Evolutionary conservation across 2,797 vertebrate genomes (phyloP), one percentile per base, ranked within the genome.

Genomic region (Potorous gilbertii): DNA sequence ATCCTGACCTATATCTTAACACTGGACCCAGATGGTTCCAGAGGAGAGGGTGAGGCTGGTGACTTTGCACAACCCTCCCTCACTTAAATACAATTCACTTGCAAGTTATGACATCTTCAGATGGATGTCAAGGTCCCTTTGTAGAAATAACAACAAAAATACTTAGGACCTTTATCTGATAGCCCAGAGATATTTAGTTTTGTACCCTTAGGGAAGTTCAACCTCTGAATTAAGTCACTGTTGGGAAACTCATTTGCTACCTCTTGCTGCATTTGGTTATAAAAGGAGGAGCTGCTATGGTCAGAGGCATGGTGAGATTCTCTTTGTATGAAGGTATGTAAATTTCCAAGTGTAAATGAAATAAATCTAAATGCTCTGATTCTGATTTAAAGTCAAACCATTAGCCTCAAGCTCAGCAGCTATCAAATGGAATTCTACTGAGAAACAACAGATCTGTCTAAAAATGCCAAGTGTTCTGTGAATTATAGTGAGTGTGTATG

Each of bases 381-480:
- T 97, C 50, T 87, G 4, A 3, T 95, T 97, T 96, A 94, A 90
- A 97, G n/a, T 92, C 96, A 95, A 96, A 97, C 96, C 97, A 96
- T 91, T 90, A 96, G 56, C 52, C n/a, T 55, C 55, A 54, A 91
- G 90, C 74, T 94, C 97, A 96, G 90, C 87, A 97, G 54, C 55
- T 90, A 91, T 0, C 95, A 91, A 90, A 93, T 92, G 96, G 93
- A 94, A 54, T 95, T 96, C 54, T 91, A 89, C 56, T 4, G 1
- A 93, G 95, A 93, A 98, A 98, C 96, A 98, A 97, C 34, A 96
- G 91, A 54, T 96, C 94, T 98, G 96, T 98, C 97, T 97, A 96
- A 96, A 94, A 92, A 96, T 98, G 96, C 97, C 97, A 96, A 97
- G 95, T 55, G 94, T 94, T 96, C 96, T 95, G 95, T 95, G 95